Base-by-base conservation (phyloP, 1,140 invertebrate genomes). In the Hormaphis cornu region DNA sequence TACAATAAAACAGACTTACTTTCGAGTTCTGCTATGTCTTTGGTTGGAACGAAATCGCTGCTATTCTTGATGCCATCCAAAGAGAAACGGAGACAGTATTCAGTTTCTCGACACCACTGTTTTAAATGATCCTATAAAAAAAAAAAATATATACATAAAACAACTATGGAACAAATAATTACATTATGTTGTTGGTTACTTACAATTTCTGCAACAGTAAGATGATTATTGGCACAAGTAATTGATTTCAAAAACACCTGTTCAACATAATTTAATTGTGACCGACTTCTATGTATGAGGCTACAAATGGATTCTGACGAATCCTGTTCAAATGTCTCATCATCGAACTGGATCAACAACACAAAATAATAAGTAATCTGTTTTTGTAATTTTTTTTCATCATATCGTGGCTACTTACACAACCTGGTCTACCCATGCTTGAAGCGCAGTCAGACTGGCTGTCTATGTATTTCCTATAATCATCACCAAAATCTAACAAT, bases 401-500 rank as follows among this genome's bases (percentile, higher is more conserved):
- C n/a, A n/a, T n/a, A n/a, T 33, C 16, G 1, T 22, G 14, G 10
- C 6, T 59, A 53, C 46, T 63, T 28, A 63, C 48, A 54, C 37
- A 71, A 35, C 33, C 30, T 53, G 56, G 56, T 53, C 50, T 59
- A 33, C 87, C 88, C 72, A 90, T 83, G 70, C 87, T 89, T 54
- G 87, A 89, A 72, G 87, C 87, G 76, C 87, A 87, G 75, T 91
- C 89, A 0, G 89, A 91, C 76, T 90, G 89, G 73, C 89, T 91
- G 77, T 93, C 91, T 22, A 95, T 81, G 77, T 87, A 92, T 73
- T 87, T 88, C 75, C 91, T 82, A 78, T 95, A 95, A 80, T 95
- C 91, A 78, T 95, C 92, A 33, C 91, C 91, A 78, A 93, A 94
- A 75, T 93, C 89, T 61, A 93, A 78, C 14, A 94, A 79, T 72